Evolutionary conservation across 2,113 vertebrate species (phyloP).

Genomic region (Philantomba maxwellii): DNA sequence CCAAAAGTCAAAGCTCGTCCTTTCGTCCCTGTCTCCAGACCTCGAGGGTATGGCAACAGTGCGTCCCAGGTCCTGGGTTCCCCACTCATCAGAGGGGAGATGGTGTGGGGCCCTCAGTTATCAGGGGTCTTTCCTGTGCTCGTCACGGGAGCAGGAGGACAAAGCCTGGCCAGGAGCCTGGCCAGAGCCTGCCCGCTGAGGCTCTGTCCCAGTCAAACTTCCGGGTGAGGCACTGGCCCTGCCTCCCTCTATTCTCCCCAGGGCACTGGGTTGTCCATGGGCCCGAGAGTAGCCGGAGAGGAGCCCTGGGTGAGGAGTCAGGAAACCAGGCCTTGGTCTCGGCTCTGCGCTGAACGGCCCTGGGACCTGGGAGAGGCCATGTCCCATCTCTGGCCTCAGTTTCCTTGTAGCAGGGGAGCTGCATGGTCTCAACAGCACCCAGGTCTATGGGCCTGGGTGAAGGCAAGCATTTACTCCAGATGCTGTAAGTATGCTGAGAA

Average conservation of each 20-base stretch:
- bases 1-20: not conserved
- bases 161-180: not conserved
- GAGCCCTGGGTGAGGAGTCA: not conserved
- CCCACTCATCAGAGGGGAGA: not conserved
- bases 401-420: not conserved
- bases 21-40: not conserved
- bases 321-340: not conserved
- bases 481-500: not conserved
- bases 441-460: not conserved
- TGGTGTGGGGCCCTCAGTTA: no score
- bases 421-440: fast-evolving
- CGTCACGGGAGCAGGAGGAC: not conserved
- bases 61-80: fast-evolving
- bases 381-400: not conserved
- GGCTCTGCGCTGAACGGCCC: not conserved
- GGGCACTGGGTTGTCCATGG: fast-evolving
- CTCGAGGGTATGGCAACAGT: not conserved
- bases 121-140: not conserved
- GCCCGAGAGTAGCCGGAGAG: not conserved
- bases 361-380: not conserved
- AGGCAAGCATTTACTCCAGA: not conserved
- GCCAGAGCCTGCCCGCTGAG: not conserved
- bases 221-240: not conserved
- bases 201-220: not conserved
- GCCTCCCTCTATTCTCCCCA: not conserved